Evolutionary conservation across 2,888 invertebrate genomes (phyloP).

Genomic region (Harpalus rubripes): DNA sequence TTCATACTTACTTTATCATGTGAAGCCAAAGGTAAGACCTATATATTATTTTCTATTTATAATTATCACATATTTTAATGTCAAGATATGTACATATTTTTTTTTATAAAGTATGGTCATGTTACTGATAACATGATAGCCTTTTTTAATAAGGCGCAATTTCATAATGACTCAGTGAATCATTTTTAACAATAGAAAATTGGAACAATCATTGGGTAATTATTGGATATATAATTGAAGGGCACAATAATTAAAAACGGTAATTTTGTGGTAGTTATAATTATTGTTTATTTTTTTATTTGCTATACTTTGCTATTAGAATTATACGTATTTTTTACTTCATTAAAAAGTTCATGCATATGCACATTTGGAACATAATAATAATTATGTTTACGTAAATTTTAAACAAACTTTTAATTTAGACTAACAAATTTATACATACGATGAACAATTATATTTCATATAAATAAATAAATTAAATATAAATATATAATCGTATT

Average conservation of each 20-base stretch:
- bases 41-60: slow-evolving; percentile 7
- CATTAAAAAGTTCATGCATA: too few species aligned
- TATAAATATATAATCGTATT: too few species aligned
- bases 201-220: slow-evolving; percentile 37
- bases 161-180: slow-evolving; percentile 41
- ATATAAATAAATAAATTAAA: too few species aligned
- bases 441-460: too few species aligned
- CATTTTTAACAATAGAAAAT: slow-evolving; percentile 55
- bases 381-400: too few species aligned
- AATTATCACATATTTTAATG: neutral
- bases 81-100: neutral
- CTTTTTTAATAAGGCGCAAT: slow-evolving; percentile 32
- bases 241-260: slow-evolving; percentile 35
- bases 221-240: slow-evolving; percentile 50
- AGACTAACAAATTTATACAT: too few species aligned
- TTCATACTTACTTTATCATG: slow-evolving; percentile 20
- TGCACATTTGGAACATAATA: too few species aligned
- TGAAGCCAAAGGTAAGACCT: slow-evolving; percentile 55
- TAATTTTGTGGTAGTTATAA: slow-evolving; percentile 15
- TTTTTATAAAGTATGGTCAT: too few species aligned
- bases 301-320: neutral
- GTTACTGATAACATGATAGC: slow-evolving; percentile 12
- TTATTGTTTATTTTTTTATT: neutral
- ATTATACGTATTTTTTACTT: neutral
- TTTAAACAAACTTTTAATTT: too few species aligned